A percentile compares a stretch with the other conserved stretches of the same genome.
phyloP scores from a whole-genome alignment of 2,113 vertebrate species.

The Triplophysa tibetana region DNA sequence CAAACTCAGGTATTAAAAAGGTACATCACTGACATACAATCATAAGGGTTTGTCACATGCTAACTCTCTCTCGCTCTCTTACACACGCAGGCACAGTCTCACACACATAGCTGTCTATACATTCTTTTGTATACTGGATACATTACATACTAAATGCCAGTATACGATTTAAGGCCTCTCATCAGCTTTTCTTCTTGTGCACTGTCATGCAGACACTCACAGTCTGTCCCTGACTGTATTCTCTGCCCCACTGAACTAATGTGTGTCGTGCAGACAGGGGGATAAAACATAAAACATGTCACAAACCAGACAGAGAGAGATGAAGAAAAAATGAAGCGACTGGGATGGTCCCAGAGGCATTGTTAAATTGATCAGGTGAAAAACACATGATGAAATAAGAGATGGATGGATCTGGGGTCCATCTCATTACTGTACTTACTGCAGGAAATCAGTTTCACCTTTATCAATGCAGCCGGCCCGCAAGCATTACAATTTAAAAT shows the following conservation, averaged over 20 bases:
- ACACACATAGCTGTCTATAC: constrained; percentile 22
- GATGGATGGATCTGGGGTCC: constrained; percentile 5
- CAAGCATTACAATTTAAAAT: not conserved
- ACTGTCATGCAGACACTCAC: not conserved
- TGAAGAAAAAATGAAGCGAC: not conserved
- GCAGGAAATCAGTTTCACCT: constrained; percentile 55
- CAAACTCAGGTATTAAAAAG: constrained; percentile 45
- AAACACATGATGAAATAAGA: constrained; percentile 32
- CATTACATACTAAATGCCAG: constrained; percentile 13
- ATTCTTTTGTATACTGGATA: constrained; percentile 14
- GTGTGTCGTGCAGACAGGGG: not conserved
- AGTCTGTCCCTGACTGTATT: not conserved
- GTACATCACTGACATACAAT: too few species aligned
- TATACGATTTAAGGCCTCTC: not conserved
- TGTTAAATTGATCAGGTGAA: constrained; percentile 63
- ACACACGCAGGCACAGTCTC: not conserved
- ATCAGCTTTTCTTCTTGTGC: constrained; percentile 11
- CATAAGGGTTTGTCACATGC: too few species aligned
- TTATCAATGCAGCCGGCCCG: not conserved
- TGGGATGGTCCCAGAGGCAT: constrained; percentile 46
- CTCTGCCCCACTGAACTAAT: not conserved
- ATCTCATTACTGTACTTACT: constrained; percentile 53
- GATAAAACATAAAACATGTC: constrained; percentile 46
- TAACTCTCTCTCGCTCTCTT: not conserved
- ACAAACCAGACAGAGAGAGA: constrained; percentile 37